phyloP scores from a whole-genome alignment of 2,797 vertebrate species.

The Geotrypetes seraphini region DNA sequence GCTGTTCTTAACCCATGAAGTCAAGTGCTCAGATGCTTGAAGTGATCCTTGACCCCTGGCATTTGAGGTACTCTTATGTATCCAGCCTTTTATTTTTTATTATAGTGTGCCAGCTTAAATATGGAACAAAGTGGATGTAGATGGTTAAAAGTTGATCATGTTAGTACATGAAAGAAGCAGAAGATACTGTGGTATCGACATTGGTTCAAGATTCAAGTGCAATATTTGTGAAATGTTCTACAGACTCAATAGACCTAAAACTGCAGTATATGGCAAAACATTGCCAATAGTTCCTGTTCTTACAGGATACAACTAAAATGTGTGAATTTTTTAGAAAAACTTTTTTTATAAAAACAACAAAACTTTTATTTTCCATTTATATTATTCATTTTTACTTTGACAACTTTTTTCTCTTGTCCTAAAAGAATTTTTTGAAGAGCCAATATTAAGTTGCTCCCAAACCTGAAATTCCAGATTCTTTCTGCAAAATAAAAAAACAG shows the following conservation, averaged over 20 bases:
- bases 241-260: constrained; percentile 62
- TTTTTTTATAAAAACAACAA: constrained; percentile 58
- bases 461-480: constrained; percentile 49
- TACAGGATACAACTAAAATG: constrained; percentile 58
- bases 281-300: constrained; percentile 62
- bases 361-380: constrained; percentile 63
- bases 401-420: constrained; percentile 67
- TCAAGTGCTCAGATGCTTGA: constrained; percentile 56
- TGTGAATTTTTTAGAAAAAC: constrained; percentile 73
- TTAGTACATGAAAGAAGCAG: constrained; percentile 53
- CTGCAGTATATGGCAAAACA: constrained; percentile 53
- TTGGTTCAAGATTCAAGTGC: constrained; percentile 61
- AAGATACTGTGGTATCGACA: constrained; percentile 50
- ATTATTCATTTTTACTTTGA: constrained; percentile 68
- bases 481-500: too few relatives aligned
- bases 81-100: constrained; percentile 56
- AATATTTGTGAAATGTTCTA: constrained; percentile 72
- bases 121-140: constrained; percentile 51
- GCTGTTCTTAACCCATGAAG: constrained; percentile 54
- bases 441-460: too few relatives aligned
- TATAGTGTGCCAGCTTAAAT: constrained; percentile 58
- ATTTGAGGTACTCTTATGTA: constrained; percentile 53
- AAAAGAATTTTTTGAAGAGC: too few relatives aligned
- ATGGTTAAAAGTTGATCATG: constrained; percentile 50
- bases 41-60: constrained; percentile 53